Evolutionary conservation across 2,113 vertebrate species (phyloP).

Genomic region (Ranitomeya imitator): DNA sequence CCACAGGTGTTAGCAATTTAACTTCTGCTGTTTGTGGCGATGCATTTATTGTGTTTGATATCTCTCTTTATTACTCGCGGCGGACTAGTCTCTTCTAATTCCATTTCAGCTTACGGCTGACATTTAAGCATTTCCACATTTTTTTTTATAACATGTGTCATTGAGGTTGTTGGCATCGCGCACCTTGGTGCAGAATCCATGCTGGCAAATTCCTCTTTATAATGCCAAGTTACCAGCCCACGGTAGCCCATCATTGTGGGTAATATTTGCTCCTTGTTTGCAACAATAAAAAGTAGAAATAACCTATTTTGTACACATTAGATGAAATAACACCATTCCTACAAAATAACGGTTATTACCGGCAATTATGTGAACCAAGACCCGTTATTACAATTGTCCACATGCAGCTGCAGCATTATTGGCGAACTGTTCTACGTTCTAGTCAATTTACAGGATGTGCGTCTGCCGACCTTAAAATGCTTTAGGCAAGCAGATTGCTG

Average conservation of each 20-base stretch:
- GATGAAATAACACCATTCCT: background rate
- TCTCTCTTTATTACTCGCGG: constrained; percentile 21
- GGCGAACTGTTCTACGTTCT: background rate
- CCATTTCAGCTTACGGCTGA: background rate
- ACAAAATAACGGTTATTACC: background rate
- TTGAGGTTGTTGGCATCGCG: background rate
- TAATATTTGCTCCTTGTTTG: background rate
- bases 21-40: constrained; percentile 1
- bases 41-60: constrained; percentile 40
- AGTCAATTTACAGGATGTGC: constrained; percentile 25
- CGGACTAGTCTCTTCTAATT: constrained; percentile 14
- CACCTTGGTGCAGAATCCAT: background rate
- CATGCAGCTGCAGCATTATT: constrained; percentile 1
- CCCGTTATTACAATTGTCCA: constrained; percentile 7
- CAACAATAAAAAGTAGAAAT: background rate
- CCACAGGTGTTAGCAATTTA: constrained; percentile 48
- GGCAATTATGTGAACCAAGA: constrained; percentile 13
- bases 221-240: background rate
- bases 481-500: constrained; percentile 21
- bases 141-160: constrained; percentile 14
- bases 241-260: background rate
- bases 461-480: background rate
- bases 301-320: background rate
- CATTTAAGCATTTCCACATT: constrained; percentile 14
- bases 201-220: constrained; percentile 3